These are phyloP conservation scores for Gerris buenoi DNA, from an alignment of 1,140 invertebrate species.

Conservation along the genomic window DNA sequence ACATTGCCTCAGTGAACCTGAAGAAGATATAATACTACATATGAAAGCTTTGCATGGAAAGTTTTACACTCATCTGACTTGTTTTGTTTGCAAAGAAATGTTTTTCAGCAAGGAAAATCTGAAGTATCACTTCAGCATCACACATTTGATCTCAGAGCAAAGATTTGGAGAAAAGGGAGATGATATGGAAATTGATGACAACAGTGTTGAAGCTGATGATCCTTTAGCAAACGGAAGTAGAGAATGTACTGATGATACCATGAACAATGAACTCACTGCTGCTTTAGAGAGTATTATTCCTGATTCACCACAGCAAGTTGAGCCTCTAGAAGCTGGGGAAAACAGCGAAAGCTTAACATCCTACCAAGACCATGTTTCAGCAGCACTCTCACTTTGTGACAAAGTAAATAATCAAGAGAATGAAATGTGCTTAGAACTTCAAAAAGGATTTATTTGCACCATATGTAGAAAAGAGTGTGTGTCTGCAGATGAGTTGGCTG, in stretches of 20 bases:
- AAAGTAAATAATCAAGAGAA: too few species aligned
- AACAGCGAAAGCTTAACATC: neutral
- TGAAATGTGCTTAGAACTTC: neutral
- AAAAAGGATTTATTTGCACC: too few species aligned
- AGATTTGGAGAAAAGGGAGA: neutral
- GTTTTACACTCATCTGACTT: neutral
- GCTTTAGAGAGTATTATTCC: neutral
- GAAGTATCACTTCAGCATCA: neutral
- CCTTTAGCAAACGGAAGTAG: neutral
- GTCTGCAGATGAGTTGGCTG: neutral
- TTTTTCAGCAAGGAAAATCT: neutral
- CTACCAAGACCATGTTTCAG: too few species aligned
- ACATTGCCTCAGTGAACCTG: neutral
- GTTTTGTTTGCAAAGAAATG: neutral
- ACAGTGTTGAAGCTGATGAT: neutral
- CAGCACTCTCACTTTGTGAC: too few species aligned
- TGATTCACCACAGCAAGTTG: neutral
- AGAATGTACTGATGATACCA: neutral
- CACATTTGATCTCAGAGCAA: neutral
- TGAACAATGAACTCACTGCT: neutral
- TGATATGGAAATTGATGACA: neutral
- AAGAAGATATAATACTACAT: neutral
- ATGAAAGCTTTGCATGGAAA: neutral
- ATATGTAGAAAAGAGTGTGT: neutral
- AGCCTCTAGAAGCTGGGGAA: neutral